A percentile compares a stretch with the other conserved stretches of the same genome.
Conservation (phyloP, 1,140 invertebrate genomes). For the Mamestra configurata region DNA sequence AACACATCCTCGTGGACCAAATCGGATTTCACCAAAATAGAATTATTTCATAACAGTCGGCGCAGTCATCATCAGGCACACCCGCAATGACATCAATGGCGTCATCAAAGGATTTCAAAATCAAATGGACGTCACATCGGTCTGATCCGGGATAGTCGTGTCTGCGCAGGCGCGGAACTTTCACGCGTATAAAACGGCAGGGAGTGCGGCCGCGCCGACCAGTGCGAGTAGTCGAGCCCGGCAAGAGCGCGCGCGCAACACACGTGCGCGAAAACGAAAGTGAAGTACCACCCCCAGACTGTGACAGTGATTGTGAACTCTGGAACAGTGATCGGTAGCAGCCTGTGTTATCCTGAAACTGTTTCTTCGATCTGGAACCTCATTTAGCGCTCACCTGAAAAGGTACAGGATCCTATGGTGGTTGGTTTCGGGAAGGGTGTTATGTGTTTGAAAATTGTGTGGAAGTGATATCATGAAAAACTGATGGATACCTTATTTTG, state of each 20-base stretch:
- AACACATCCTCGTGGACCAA: not conserved
- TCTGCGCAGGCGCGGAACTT: slow-evolving; percentile 77
- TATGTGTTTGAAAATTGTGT: slow-evolving; percentile 44
- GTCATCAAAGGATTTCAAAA: slow-evolving; percentile 81
- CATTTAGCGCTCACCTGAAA: slow-evolving; percentile 78
- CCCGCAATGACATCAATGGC: slow-evolving; percentile 66
- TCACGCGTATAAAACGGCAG: slow-evolving; percentile 84
- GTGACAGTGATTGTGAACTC: slow-evolving; percentile 80
- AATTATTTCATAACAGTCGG: slow-evolving; percentile 25
- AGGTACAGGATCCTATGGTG: slow-evolving; percentile 78
- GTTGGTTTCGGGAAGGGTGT: not conserved
- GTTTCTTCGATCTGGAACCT: slow-evolving; percentile 67
- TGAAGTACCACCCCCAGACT: slow-evolving; percentile 70
- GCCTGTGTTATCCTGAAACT: slow-evolving; percentile 83
- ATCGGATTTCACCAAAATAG: not conserved
- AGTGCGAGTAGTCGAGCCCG: slow-evolving; percentile 74
- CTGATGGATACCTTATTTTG: not conserved
- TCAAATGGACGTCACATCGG: slow-evolving; percentile 68
- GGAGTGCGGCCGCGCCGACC: slow-evolving; percentile 75
- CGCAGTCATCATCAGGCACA: slow-evolving; percentile 12
- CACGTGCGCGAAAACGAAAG: slow-evolving; percentile 79
- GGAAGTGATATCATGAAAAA: slow-evolving; percentile 6
- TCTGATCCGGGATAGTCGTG: slow-evolving; percentile 80
- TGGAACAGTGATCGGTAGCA: slow-evolving; percentile 83
- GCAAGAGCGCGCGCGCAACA: slow-evolving; percentile 60